Base-by-base conservation (phyloP, 2,113 vertebrate genomes). In the Cyanoderma ruficeps region DNA sequence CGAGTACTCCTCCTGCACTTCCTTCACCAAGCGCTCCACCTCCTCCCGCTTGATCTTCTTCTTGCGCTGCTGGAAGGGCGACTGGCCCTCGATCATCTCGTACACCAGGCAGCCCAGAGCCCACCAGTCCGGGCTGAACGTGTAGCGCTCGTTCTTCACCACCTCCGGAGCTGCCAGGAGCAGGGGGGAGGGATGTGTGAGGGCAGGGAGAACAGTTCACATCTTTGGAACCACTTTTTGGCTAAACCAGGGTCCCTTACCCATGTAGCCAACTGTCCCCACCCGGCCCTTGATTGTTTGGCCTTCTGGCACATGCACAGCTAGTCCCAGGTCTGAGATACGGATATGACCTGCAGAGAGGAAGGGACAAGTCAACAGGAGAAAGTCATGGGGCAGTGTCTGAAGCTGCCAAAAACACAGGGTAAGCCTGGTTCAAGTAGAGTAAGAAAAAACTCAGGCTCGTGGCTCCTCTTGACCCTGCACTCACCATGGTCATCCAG, bases 191-290 rank as follows among this genome's bases (percentile, higher is more conserved):
- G 60, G 35, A 39, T 0, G 8, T 3, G 28, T 84, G 31, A 92
- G 27, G 49, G 37, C 49, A 61, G 23, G 52, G 35, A 75, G 77
- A 41, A 24, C 27, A 50, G 14, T 27, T 50, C 49, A 18, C 1
- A 0, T 2, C 37, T 44, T 37, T 7, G 8, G 6, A 68, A 25
- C 5, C 33, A 14, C 98, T 98, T 80, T 30, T 16, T 28, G 22
- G n/a, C 39, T 17, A 78, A 81, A 60, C 3, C 9, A 15, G 25
- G 44, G 57, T 22, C 74, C 83, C 99, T 99, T 78, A 99, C 99
- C 98, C 99, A 99, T 99, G 97, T 99, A 99, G 63, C 99, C 99
- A n/a, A 99, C 99, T 2, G 99, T 99, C 44, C 99, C 99, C 79
- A 99, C 99, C 1, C 99, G 98, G 39, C 99, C 99, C 83, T 99